These are phyloP conservation scores for Sceloporus tristichus DNA, from an alignment of 2,113 vertebrate species.

Conservation along the genomic window DNA sequence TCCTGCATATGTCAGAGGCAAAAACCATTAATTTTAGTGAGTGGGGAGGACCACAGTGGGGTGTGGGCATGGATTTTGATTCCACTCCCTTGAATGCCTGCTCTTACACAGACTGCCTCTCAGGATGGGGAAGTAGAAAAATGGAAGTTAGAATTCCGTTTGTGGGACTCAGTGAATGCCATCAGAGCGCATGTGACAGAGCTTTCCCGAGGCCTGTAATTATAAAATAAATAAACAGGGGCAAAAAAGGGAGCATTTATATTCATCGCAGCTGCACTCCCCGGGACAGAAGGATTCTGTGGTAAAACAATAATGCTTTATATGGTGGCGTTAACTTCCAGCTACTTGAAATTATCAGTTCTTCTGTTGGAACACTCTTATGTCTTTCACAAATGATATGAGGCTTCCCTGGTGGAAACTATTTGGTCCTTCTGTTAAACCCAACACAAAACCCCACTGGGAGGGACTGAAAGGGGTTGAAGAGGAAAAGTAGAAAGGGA, in stretches of 20 bases:
- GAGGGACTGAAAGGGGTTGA: constrained; percentile 53
- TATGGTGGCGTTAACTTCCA: constrained; percentile 78
- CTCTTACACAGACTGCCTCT: background rate
- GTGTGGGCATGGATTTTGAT: background rate
- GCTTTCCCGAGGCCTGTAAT: constrained; percentile 41
- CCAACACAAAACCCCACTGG: constrained; percentile 29
- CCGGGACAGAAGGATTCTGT: constrained; percentile 82
- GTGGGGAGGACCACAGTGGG: background rate
- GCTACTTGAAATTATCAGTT: constrained; percentile 82
- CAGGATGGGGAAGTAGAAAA: background rate
- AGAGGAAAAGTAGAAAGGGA: background rate
- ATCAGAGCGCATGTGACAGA: constrained; percentile 17
- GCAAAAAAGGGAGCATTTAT: constrained; percentile 82
- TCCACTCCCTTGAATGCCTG: background rate
- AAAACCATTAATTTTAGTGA: background rate
- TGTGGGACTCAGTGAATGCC: background rate
- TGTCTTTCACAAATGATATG: constrained; percentile 69
- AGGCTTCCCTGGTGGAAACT: constrained; percentile 60
- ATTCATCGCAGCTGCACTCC: constrained; percentile 86
- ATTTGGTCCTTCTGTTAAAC: constrained; percentile 54
- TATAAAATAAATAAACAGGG: constrained; percentile 66
- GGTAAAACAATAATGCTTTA: constrained; percentile 88
- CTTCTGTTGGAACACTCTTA: constrained; percentile 70
- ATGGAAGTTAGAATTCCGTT: constrained; percentile 21
- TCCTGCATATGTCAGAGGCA: background rate